These are phyloP conservation scores for Noctua comes DNA, from an alignment of 2,888 invertebrate species.

Conservation along the genomic window DNA sequence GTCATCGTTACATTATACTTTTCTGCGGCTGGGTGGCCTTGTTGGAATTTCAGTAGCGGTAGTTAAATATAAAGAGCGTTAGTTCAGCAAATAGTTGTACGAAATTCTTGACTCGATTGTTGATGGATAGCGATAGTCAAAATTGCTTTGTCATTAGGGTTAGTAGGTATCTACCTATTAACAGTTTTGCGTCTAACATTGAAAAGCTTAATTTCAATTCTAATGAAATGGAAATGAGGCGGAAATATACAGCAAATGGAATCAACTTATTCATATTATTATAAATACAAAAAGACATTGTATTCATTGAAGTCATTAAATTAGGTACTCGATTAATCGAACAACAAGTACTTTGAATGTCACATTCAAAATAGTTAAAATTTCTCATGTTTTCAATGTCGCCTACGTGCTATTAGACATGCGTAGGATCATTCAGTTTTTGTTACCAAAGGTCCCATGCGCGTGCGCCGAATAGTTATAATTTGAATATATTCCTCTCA, in stretches of 20 bases:
- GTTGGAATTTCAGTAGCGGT: neutral
- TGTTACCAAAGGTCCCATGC: slow-evolving; percentile 39
- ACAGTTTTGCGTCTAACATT: slow-evolving; percentile 29
- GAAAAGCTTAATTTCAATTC: slow-evolving; percentile 30
- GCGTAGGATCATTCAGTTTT: slow-evolving; percentile 35
- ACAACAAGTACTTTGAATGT: slow-evolving; percentile 22
- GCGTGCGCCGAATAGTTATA: slow-evolving; percentile 54
- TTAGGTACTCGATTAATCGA: slow-evolving; percentile 4
- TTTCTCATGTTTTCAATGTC: slow-evolving; percentile 38
- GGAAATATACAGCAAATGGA: slow-evolving; percentile 22
- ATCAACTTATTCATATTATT: slow-evolving; percentile 27
- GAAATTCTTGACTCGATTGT: neutral
- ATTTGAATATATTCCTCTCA: slow-evolving; percentile 43
- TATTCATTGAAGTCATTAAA: slow-evolving; percentile 28
- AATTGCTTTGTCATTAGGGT: slow-evolving; percentile 34
- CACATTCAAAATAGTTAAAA: slow-evolving; percentile 11
- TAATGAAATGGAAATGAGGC: slow-evolving; percentile 41
- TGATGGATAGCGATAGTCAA: neutral
- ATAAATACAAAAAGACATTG: slow-evolving; percentile 34
- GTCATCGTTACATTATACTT: neutral
- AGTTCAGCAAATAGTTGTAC: neutral
- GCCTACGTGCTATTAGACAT: slow-evolving; percentile 33
- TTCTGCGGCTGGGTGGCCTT: neutral
- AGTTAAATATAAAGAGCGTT: neutral
- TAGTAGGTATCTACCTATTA: slow-evolving; percentile 3